Base-by-base conservation (phyloP, 1,140 invertebrate species). In the Octopus sinensis region DNA sequence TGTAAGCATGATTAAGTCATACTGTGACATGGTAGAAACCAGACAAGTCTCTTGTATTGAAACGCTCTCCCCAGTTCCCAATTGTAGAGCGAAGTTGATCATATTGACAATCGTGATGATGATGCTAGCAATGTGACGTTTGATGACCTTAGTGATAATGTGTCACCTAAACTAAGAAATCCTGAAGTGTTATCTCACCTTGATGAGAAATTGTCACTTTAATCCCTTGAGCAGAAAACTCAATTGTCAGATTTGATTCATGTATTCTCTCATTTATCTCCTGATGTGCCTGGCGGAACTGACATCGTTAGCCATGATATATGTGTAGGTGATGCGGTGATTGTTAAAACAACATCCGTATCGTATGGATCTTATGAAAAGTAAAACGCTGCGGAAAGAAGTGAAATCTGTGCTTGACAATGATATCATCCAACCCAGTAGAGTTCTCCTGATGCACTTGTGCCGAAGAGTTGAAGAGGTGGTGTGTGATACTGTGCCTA, bases 321-420 rank as follows among this genome's bases (percentile, higher is more conserved):
- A 23, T 76, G 79, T 62, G 68, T 82, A 7, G 79, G 79, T 73
- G 81, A 76, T 43, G 17, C 79, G 54, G 52, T 9, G n/a, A 56
- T 76, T 76, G 53, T 85, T 4, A 86, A 84, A 83, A 23, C 82
- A 86, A 71, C 84, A 84, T 75, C 83, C 82, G 3, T 83, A 86
- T 56, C 80, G 82, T 43, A 68, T 84, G 30, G 83, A 84, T 78
- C 82, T 80, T 23, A 3, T 87, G 80, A 91, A 92, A 86, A 87
- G 82, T 52, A 81, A 90, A 79, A 90, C 92, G 83, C 86, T 86
- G 23, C 80, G 86, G 56, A 79, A 80, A 30, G 85, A 91, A 82
- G 76, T 92, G 2, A 79, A 85, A 43, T 92, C 81, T 53, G 76
- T 85, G 81, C 77, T 82, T 30, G 80, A 85, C 23, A 76, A 83